Conservation (phyloP, 2,888 invertebrate species). For the Flexamia atlantica region DNA sequence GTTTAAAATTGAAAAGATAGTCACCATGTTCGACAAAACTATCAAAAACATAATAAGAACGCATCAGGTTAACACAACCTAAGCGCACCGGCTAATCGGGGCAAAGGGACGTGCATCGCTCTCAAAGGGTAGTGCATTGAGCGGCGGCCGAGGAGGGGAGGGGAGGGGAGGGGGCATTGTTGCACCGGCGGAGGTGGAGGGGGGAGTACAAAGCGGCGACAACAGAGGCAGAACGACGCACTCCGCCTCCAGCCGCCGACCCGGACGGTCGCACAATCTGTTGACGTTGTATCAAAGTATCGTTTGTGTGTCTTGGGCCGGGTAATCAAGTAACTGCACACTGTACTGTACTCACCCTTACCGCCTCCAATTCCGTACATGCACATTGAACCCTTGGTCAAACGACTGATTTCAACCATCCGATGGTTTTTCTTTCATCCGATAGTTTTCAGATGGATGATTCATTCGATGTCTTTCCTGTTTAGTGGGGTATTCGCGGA, state of each 20-base stretch:
- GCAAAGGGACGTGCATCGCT: not conserved
- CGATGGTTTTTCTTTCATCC: no score
- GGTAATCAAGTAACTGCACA: constrained; percentile 44
- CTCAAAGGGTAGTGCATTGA: constrained; percentile 45
- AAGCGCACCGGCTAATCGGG: constrained; percentile 34
- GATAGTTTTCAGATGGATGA: no score
- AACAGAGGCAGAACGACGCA: constrained; percentile 47
- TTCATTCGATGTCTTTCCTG: no score
- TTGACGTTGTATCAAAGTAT: constrained; percentile 57
- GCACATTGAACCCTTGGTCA: no score
- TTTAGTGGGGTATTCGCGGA: no score
- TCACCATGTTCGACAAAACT: no score
- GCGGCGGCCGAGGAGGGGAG: not conserved
- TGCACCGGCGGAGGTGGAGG: not conserved
- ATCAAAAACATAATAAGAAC: no score
- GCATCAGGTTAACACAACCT: no score
- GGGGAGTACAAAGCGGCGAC: constrained; percentile 18
- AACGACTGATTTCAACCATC: no score
- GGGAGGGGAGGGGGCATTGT: constrained; percentile 1
- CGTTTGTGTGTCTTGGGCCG: constrained; percentile 23
- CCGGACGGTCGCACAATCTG: constrained; percentile 20
- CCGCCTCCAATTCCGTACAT: no score
- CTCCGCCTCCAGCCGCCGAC: not conserved
- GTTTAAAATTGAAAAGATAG: no score
- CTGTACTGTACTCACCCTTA: no score